Evolutionary conservation across 2,888 invertebrate species (phyloP).

Genomic region (Serrognathus titanus): DNA sequence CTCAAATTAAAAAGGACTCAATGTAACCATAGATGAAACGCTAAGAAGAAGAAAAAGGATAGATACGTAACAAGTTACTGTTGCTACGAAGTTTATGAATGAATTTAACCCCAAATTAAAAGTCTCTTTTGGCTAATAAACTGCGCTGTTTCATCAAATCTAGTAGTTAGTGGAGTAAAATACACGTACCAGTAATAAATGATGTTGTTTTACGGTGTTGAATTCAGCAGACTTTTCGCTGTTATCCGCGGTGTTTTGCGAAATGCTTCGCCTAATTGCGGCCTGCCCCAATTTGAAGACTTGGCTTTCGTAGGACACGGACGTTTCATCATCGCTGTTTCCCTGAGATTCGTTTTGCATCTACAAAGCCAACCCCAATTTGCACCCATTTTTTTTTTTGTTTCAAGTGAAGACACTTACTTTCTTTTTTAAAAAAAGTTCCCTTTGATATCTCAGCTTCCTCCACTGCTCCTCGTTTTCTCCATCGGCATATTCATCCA

Average conservation of each 20-base stretch:
- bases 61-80: too few relatives aligned
- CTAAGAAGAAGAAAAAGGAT: too few relatives aligned
- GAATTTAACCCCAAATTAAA: too few relatives aligned
- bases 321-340: conserved; percentile 31
- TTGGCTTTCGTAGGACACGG: conserved; percentile 39
- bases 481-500: conserved; percentile 60
- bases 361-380: conserved; percentile 30
- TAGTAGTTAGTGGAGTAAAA: too few relatives aligned
- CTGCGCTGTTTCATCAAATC: too few relatives aligned
- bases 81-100: too few relatives aligned
- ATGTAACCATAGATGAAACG: too few relatives aligned
- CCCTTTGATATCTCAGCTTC: conserved; percentile 74
- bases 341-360: conserved; percentile 45
- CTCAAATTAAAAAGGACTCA: too few relatives aligned
- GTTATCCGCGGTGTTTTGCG: conserved; percentile 19
- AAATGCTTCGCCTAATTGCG: conserved; percentile 35
- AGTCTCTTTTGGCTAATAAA: too few relatives aligned
- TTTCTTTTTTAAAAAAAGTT: conserved; percentile 66
- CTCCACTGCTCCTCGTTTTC: conserved; percentile 76
- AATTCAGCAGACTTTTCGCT: too few relatives aligned
- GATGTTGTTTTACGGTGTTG: too few relatives aligned
- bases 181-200: conserved; percentile 47
- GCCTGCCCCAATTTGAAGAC: conserved; percentile 51
- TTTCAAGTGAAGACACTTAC: too few relatives aligned
- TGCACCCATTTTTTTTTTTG: not conserved